Evolutionary conservation across 2,888 invertebrate genomes (phyloP).

Genomic region (Calliopum simillimum): DNA sequence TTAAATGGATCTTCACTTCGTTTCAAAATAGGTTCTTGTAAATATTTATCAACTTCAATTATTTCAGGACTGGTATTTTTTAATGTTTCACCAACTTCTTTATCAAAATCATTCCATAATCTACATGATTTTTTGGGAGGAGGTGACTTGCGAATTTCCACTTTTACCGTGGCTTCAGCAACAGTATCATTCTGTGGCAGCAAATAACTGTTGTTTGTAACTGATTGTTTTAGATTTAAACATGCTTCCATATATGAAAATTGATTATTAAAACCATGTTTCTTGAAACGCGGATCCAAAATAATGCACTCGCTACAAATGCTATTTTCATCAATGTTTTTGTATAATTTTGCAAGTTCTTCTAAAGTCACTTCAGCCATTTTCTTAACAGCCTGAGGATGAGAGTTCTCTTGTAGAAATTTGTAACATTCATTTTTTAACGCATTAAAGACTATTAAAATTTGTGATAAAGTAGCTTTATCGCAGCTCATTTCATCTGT

Average conservation of each 20-base stretch:
- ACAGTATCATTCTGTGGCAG: too few relatives aligned
- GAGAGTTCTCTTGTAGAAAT: background rate
- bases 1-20: background rate
- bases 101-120: slow-evolving; percentile 1
- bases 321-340: background rate
- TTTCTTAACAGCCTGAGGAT: background rate
- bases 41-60: background rate
- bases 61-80: background rate
- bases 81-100: background rate
- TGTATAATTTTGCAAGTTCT: background rate
- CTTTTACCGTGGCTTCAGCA: too few relatives aligned
- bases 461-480: too few relatives aligned
- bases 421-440: background rate
- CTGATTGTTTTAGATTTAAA: background rate
- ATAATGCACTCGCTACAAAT: background rate
- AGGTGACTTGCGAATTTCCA: background rate
- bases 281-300: background rate
- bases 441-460: too few relatives aligned
- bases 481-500: too few relatives aligned
- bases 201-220: background rate
- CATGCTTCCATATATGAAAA: background rate
- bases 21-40: background rate
- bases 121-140: background rate
- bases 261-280: background rate
- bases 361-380: background rate